phyloP scores from a whole-genome alignment of 1,140 invertebrate species.

The Hylaeus volcanicus region DNA sequence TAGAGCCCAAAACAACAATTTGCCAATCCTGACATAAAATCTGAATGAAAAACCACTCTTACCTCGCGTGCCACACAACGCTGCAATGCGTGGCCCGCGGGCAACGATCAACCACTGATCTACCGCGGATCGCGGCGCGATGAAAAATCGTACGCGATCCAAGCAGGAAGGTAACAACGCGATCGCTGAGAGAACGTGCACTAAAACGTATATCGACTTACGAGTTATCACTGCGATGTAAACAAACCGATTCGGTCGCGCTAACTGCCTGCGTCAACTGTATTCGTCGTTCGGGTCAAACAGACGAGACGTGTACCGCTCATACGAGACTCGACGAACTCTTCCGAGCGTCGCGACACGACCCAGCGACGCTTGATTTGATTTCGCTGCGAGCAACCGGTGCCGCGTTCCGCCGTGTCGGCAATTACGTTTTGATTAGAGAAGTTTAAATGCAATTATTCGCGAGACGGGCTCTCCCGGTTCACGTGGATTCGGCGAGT shows the following conservation, averaged over 20 bases:
- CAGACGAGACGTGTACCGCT: conserved; percentile 37
- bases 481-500: not conserved
- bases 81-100: not conserved
- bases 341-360: conserved; percentile 31
- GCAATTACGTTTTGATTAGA: conserved; percentile 32
- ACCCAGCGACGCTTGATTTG: conserved; percentile 43
- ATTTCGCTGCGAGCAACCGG: conserved; percentile 32
- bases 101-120: not conserved
- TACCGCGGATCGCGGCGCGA: not conserved
- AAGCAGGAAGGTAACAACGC: not conserved
- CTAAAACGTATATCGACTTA: conserved; percentile 1
- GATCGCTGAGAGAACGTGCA: not conserved
- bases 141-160: not conserved
- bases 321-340: conserved; percentile 52
- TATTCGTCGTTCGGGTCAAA: conserved; percentile 38
- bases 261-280: conserved; percentile 21
- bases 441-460: conserved; percentile 7
- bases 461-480: not conserved
- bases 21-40: too few species aligned
- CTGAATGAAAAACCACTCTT: too few species aligned
- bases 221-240: conserved; percentile 22
- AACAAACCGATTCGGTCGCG: conserved; percentile 48
- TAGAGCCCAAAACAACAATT: too few species aligned
- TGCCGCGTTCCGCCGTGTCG: too few species aligned
- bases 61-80: too few species aligned